These are phyloP conservation scores for Hepsetus odoe DNA, from an alignment of 2,113 vertebrate genomes.

Conservation along the genomic window DNA sequence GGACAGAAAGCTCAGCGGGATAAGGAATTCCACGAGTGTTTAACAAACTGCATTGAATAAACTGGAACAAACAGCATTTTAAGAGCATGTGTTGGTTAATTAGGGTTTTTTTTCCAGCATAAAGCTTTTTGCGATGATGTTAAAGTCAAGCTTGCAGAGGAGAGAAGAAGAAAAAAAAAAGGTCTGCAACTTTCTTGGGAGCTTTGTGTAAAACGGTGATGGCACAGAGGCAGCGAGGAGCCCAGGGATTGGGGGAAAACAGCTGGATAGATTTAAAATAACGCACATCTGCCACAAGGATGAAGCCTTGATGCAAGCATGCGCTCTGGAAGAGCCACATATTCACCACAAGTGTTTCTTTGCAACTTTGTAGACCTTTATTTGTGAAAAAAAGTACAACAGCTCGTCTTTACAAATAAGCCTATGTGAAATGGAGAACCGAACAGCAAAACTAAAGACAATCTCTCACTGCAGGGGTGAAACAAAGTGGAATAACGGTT, in stretches of 20 bases:
- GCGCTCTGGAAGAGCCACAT: not conserved
- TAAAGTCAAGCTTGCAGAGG: too few species aligned
- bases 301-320: not conserved
- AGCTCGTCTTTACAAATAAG: constrained; percentile 62
- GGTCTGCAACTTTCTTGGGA: not conserved
- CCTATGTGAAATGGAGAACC: constrained; percentile 54
- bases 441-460: constrained; percentile 41
- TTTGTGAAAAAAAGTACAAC: constrained; percentile 64
- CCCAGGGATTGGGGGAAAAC: not conserved
- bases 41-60: too few species aligned
- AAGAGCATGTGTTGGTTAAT: too few species aligned
- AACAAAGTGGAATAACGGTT: constrained; percentile 42
- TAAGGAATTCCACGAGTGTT: too few species aligned
- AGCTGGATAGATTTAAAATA: constrained; percentile 4
- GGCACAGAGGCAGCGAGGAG: not conserved
- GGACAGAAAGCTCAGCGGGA: too few species aligned
- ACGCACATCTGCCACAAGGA: not conserved
- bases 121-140: too few species aligned
- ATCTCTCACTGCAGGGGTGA: constrained; percentile 39
- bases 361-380: constrained; percentile 60
- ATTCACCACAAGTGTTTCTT: constrained; percentile 18
- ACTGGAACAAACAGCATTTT: too few species aligned
- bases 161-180: too few species aligned
- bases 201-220: not conserved
- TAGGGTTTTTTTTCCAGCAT: too few species aligned